Evolutionary conservation across 2,113 vertebrate genomes (phyloP), one percentile per base, ranked within the genome.

Genomic region (Hyla sarda): DNA sequence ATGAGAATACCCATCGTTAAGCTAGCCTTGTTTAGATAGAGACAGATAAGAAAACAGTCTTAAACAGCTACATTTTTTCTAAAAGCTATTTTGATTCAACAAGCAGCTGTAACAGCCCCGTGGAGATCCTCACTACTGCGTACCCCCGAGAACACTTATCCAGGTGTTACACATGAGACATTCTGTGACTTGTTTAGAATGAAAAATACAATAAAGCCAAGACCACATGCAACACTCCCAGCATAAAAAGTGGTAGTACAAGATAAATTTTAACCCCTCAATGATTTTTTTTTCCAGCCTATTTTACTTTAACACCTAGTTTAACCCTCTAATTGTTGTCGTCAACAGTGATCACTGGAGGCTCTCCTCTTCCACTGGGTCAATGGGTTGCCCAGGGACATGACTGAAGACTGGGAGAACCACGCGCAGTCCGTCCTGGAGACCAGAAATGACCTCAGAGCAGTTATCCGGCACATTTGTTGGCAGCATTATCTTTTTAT

Each of bases 81-180:
- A 45, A 81, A 83, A 54, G 67, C 67, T 37, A 71, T 69, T 25
- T 69, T 54, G 47, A 32, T 41, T 45, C 45, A 21, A 85, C 34
- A 79, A 47, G 10, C 62, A 71, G 48, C 19, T 76, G 78, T 56
- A 85, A 56, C 13, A 54, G 48, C 37, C 52, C 65, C 48, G 45
- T 41, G 52, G 84, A 86, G 84, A 80, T 48, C 11, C 30, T 34
- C 56, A 45, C 47, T 72, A 14, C 45, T 60, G 30, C 50, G 80
- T 32, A 54, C 84, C 45, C n/a, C 84, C 45, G 47, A 86, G 84
- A 76, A 81, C 62, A 30, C 71, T 54, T 19, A 83, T 52, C 23
- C 75, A 71, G 75, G 19, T 48, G 75, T 41, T 75, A 75, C 82
- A 84, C 52, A 75, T 30, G 71, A 47, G 72, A 74, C 82, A 32